phyloP scores from a whole-genome alignment of 2,113 vertebrate species.

The Reinhardtius hippoglossoides region DNA sequence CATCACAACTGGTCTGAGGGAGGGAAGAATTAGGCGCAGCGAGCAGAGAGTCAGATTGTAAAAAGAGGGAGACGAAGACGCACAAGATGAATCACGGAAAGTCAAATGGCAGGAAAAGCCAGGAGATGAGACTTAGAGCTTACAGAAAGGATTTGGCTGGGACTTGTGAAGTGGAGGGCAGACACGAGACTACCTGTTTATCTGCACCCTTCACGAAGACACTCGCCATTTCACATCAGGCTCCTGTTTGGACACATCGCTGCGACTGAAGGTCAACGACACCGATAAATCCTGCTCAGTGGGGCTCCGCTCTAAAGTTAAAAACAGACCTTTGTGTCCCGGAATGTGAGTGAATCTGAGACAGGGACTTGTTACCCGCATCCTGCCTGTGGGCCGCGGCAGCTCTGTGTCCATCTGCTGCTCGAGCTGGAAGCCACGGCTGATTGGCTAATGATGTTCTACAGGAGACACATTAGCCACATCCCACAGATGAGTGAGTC shows the following conservation, averaged over 20 bases:
- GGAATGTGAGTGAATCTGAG: slow-evolving; percentile 23
- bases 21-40: slow-evolving; percentile 23
- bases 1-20: slow-evolving; percentile 60
- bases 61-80: slow-evolving; percentile 34
- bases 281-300: slow-evolving; percentile 21
- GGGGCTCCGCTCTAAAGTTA: slow-evolving; percentile 11
- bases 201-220: slow-evolving; percentile 31
- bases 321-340: slow-evolving; percentile 36
- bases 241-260: slow-evolving; percentile 38
- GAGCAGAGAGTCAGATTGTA: slow-evolving; percentile 44
- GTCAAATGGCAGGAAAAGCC: slow-evolving; percentile 62
- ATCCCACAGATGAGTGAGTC: slow-evolving; percentile 72
- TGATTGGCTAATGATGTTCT: slow-evolving; percentile 76
- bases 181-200: slow-evolving; percentile 50
- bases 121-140: slow-evolving; percentile 54
- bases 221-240: slow-evolving; percentile 43
- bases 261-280: slow-evolving; percentile 39
- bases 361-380: slow-evolving; percentile 44
- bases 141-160: slow-evolving; percentile 31
- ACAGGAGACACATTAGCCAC: slow-evolving; percentile 70
- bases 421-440: slow-evolving; percentile 64
- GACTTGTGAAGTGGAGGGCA: slow-evolving; percentile 47
- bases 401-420: slow-evolving; percentile 67
- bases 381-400: slow-evolving; percentile 58
- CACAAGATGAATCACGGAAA: slow-evolving; percentile 58